Evolutionary conservation across 2,888 invertebrate genomes (phyloP), one percentile per base, ranked within the genome.

Genomic region (Drosophila melanosoma): DNA sequence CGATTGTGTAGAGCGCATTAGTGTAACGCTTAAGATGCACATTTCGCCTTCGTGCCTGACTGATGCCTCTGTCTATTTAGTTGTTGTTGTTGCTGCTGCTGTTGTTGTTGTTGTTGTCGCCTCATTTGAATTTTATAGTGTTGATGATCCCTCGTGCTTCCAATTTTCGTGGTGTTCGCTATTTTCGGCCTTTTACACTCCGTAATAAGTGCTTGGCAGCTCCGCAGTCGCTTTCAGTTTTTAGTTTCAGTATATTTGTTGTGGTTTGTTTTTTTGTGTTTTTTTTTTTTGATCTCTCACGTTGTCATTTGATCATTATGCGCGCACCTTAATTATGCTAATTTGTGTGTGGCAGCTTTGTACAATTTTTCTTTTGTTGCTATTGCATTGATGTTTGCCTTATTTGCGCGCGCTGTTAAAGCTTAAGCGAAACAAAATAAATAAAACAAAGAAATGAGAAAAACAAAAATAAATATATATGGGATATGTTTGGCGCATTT

Each of bases 311-410:
- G 69, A 73, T 78, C 75, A 79, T 74, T 79, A 79, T 76, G 81
- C 63, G 81, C 76, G 77, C 76, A 69, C 64, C 82, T 76, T 82
- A 82, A 89, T 87, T 87, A 87, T 87, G 86, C 59, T 84, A 84
- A 89, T 82, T 70, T 75, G 62, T 70, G 38, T 68, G 38, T 68
- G 56, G 60, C 72, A 79, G 71, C 52, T 74, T 69, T 69, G 66
- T 35, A 56, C 40, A 53, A 49, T 56, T 49, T 51, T 51, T 52
- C 45, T 71, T 79, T 79, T 78, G 54, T 63, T 61, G 65, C 23
- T 33, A 26, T 45, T 38, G 11, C 35, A 54, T 20, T 23, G 26
- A 32, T 36, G 17, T 29, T 45, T 67, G 63, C 42, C 69, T 73
- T 70, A 74, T 69, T 60, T 74, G 51, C 59, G 72, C 79, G 67